phyloP scores from a whole-genome alignment of 2,113 vertebrate genomes.

The Poeciliopsis prolifica region DNA sequence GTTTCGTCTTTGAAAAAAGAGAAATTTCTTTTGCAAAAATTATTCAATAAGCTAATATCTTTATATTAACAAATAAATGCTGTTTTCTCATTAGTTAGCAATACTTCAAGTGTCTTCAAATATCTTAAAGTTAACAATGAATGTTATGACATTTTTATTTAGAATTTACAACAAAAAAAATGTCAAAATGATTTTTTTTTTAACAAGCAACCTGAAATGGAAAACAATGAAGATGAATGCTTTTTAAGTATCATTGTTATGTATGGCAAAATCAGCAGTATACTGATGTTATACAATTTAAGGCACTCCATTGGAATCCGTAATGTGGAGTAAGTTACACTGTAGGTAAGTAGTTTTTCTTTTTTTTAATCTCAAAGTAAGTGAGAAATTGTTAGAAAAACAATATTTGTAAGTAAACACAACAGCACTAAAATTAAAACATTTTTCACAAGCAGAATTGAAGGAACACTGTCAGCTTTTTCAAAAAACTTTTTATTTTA shows the following conservation, averaged over 20 bases:
- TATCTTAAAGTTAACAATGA: slow-evolving; percentile 8
- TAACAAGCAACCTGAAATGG: slow-evolving; percentile 14
- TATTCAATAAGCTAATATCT: not conserved
- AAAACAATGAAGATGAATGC: slow-evolving; percentile 30
- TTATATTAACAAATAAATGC: not conserved
- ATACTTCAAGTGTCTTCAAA: not conserved
- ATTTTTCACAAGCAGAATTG: slow-evolving; percentile 22
- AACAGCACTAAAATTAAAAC: slow-evolving; percentile 16
- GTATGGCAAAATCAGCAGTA: slow-evolving; percentile 52
- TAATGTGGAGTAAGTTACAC: slow-evolving; percentile 21
- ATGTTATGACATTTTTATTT: not conserved
- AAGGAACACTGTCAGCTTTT: not conserved
- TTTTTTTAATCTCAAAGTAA: not conserved
- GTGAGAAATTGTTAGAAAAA: slow-evolving; percentile 10
- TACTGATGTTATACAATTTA: slow-evolving; percentile 35
- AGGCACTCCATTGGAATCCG: slow-evolving; percentile 63
- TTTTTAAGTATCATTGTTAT: slow-evolving; percentile 33
- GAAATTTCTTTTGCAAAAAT: no score
- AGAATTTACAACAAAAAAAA: slow-evolving; percentile 8
- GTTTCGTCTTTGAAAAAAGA: no score
- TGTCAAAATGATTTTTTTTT: slow-evolving; percentile 3
- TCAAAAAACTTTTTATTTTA: not conserved
- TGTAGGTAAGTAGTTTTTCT: slow-evolving; percentile 4
- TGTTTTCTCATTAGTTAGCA: not conserved
- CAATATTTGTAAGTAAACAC: slow-evolving; percentile 30